Evolutionary conservation across 1,140 invertebrate species (phyloP), one percentile per base, ranked within the genome.

Genomic region (Bathynomus jamesi): DNA sequence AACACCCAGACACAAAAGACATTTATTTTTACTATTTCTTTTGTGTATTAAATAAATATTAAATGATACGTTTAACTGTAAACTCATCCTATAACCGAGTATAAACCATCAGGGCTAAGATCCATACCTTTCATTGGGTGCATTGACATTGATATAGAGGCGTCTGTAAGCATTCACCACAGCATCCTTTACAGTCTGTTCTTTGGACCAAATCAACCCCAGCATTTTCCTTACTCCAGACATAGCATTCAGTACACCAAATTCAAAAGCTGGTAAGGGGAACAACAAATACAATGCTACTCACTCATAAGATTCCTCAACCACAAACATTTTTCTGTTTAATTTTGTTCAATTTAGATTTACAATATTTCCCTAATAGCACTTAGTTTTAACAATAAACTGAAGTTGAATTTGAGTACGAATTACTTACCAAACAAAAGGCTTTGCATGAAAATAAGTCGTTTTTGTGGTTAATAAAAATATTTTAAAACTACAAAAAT

Each of bases 211-310:
- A 1, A 93, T 87, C 71, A 95, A 85, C 64, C 87, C 83, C 62
- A 95, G 81, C 86, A 94, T 93, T 78, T 88, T 86, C 17, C 87
- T 84, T 28, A 95, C 86, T 11, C 90, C 91, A 28, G 82, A 76
- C 78, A 89, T 86, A 11, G 90, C 88, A 7, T 89, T 87, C 46
- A 87, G 84, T 17, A 95, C 85, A 64, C 89, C 87, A 80, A 93
- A 93, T 78, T 91, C 87, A 79, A 88, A 90, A 3, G 90, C 90
- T 78, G 71, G 28, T n/a, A n/a, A n/a, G n/a, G n/a, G n/a, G n/a
- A n/a, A n/a, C n/a, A 70, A 61, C 7, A 24, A 61, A 30, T 3
- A 24, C 62, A 28, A 27, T 61, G 10, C 65, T 10, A 61, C 21
- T 61, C 21, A 64, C 10, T 11, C 10, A n/a, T 11, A 46, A 46